phyloP scores from a whole-genome alignment of 2,888 invertebrate species.

The Noctuana brunneofusca region DNA sequence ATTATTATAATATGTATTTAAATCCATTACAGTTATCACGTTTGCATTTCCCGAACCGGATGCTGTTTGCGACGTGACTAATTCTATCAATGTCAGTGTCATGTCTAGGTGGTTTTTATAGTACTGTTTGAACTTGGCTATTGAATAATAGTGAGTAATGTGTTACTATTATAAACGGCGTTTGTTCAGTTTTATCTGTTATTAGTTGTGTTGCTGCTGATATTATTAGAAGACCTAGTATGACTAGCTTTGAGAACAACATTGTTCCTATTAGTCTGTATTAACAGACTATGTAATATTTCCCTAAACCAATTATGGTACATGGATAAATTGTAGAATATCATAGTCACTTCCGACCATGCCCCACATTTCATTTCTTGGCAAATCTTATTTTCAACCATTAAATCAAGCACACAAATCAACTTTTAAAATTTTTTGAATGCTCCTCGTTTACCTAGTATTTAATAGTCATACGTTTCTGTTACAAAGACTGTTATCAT shows the following conservation, averaged over 20 bases:
- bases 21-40: constrained; percentile 18
- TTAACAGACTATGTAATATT: not conserved
- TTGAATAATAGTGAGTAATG: constrained; percentile 19
- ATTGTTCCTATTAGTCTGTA: too few relatives aligned
- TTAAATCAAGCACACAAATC: too few relatives aligned
- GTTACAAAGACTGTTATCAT: too few relatives aligned
- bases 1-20: constrained; percentile 1
- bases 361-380: too few relatives aligned
- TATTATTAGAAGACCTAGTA: too few relatives aligned
- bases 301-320: not conserved
- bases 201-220: not conserved
- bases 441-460: too few relatives aligned
- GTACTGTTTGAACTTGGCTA: constrained; percentile 3
- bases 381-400: too few relatives aligned
- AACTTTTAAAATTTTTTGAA: too few relatives aligned
- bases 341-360: too few relatives aligned
- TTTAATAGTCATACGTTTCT: too few relatives aligned
- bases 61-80: constrained; percentile 29
- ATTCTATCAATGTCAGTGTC: constrained; percentile 34
- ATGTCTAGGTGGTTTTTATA: constrained; percentile 23
- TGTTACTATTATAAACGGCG: constrained; percentile 7
- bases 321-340: too few relatives aligned
- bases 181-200: constrained; percentile 6
- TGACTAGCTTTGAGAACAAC: too few relatives aligned
- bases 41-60: constrained; percentile 22